Base-by-base conservation (phyloP, 2,797 vertebrate genomes). In the Ptychadena robeensis region DNA sequence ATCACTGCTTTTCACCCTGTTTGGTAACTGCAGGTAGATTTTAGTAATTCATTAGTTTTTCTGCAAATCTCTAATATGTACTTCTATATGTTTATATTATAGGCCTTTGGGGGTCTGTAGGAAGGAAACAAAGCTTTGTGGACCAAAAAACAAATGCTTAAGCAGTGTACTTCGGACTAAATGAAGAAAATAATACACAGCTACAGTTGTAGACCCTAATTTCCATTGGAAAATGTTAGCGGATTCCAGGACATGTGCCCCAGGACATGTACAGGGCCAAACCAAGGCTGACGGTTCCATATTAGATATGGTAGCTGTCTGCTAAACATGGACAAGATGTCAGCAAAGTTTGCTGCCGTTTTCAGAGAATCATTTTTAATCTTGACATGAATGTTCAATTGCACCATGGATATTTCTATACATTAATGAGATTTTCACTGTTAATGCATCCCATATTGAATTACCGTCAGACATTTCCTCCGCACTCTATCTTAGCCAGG, bases 301-400 rank as follows among this genome's bases (percentile, higher is more conserved):
- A 79, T 79, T 79, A 79, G 76, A 79, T 53, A 79, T 69, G 76
- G 18, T 68, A 9, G 75, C 40, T 78, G 75, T 48, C 40, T 40
- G 30, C 9, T 68, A 79, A 79, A 79, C 76, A 38, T 48, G 76
- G 76, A 79, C 76, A 79, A 79, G 76, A 79, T 79, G 76, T 79
- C 25, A 30, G 67, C 31, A 37, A 11, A 35, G 4, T 11, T 25
- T 28, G 12, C 48, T 25, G 67, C 76, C 53, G 65, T 65, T 79
- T 27, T 7, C 18, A 69, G 10, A 22, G 64, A 78, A 35, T 37
- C 2, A 9, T 66, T 65, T 4, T 15, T 31, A 48, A 68, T 30
- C 76, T 30, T 9, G 18, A 68, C 64, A 9, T 22, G 6, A 34
- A 28, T 15, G 4, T 63, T 44, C 4, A 9, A 48, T 27, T 5